Base-by-base conservation (phyloP, 2,113 vertebrate genomes). In the Microcebus murinus region DNA sequence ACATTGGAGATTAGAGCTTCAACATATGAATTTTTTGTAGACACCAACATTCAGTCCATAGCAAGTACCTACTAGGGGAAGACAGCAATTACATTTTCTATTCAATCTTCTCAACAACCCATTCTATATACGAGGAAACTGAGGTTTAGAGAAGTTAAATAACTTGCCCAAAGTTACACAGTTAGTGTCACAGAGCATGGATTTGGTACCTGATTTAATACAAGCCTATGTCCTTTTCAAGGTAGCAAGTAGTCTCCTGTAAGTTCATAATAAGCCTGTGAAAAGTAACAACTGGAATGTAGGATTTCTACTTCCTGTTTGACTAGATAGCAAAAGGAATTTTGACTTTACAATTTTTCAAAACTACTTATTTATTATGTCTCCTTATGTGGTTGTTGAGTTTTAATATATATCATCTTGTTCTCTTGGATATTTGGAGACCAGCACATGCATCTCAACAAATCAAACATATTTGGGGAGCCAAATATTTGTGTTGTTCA, bases 401-500 rank as follows among this genome's bases (percentile, higher is more conserved):
- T 91, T 91, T 45, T 29, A 82, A 74, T n/a, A 71, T 55, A 57
- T 18, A 39, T 74, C 15, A 45, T 70, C 29, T 91, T 87, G 39
- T 87, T 87, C 31, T 90, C 55, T 50, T 76, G 39, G 21, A 52
- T 91, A 31, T 74, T 83, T 87, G 48, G 45, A 76, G 39, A 45
- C 45, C 31, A 67, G 63, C 36, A 21, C n/a, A 52, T 63, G 55
- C 45, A 86, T 93, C 76, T 74, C 87, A 82, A 87, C 76, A 42
- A 68, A 91, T 87, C 9, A 74, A 90, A 77, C 42, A 34, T 68
- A 83, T 87, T 52, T 88, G 29, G 9, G 48, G 45, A 88, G 42
- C 23, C 76, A 88, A 88, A n/a, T 76, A 83, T 77, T 87, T 87
- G 74, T 91, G 48, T 59, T 76, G 87, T 76, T 87, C 74, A 70